Evolutionary conservation across 2,113 vertebrate species (phyloP).

Genomic region (Lipotes vexillifer): DNA sequence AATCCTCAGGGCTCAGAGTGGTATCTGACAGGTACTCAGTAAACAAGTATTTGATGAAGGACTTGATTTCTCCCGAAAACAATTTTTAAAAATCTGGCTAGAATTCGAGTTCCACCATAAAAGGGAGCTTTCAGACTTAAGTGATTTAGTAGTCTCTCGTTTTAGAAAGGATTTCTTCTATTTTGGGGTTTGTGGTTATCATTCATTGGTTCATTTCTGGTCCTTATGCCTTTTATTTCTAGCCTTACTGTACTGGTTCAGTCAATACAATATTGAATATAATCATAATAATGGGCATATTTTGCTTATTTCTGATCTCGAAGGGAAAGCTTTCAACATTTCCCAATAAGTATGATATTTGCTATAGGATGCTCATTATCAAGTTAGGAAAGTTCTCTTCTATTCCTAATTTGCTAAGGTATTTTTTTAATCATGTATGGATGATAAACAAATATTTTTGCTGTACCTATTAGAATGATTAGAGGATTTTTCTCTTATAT

Average conservation of each 20-base stretch:
- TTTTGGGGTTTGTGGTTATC: neutral
- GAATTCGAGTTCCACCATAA: neutral
- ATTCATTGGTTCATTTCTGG: conserved; percentile 4
- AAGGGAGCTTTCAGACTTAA: neutral
- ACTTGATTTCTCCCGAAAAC: neutral
- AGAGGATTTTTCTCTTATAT: neutral
- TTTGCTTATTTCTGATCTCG: neutral
- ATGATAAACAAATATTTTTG: neutral
- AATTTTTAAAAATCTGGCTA: neutral
- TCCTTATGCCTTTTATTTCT: neutral
- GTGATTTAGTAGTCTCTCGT: neutral
- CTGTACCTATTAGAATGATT: neutral
- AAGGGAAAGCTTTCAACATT: neutral
- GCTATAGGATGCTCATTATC: neutral
- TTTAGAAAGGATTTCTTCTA: neutral
- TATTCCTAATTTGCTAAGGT: neutral
- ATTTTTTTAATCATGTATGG: neutral
- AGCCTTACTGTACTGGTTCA: neutral
- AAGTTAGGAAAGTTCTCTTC: neutral
- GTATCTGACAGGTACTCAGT: neutral
- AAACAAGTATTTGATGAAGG: neutral
- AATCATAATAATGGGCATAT: neutral
- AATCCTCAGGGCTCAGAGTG: neutral
- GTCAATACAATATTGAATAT: neutral
- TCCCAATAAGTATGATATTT: neutral